These are phyloP conservation scores for Rhizomys pruinosus DNA, from an alignment of 2,113 vertebrate genomes.

Conservation along the genomic window DNA sequence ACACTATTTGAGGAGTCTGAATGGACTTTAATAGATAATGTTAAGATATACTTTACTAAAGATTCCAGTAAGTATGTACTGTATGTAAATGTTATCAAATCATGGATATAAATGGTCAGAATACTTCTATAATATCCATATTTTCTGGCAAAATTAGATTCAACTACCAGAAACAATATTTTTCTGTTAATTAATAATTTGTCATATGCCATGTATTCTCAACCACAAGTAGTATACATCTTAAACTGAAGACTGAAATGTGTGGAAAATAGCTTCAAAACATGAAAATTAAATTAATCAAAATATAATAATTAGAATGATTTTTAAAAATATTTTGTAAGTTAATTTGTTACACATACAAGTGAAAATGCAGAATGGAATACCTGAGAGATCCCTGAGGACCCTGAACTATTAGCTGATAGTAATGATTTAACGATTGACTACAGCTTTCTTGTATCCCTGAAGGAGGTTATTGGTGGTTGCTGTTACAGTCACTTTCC, in stretches of 20 bases:
- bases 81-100: neutral
- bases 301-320: neutral
- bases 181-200: neutral
- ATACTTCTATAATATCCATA: neutral
- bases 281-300: neutral
- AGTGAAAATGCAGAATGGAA: neutral
- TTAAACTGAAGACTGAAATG: neutral
- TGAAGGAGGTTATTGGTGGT: constrained; percentile 24
- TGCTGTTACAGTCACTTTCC: neutral
- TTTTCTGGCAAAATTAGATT: neutral
- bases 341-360: constrained; percentile 18
- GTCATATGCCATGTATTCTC: neutral
- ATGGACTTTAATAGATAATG: neutral
- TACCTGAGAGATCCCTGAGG: neutral
- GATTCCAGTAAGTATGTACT: neutral
- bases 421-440: neutral
- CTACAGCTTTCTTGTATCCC: neutral
- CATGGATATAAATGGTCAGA: neutral
- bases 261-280: neutral
- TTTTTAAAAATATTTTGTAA: neutral
- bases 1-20: neutral
- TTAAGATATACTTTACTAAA: neutral
- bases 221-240: neutral
- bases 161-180: neutral
- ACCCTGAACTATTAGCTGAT: neutral